Conservation (phyloP, 2,888 invertebrate genomes). For the Pristionchus fissidentatus region DNA sequence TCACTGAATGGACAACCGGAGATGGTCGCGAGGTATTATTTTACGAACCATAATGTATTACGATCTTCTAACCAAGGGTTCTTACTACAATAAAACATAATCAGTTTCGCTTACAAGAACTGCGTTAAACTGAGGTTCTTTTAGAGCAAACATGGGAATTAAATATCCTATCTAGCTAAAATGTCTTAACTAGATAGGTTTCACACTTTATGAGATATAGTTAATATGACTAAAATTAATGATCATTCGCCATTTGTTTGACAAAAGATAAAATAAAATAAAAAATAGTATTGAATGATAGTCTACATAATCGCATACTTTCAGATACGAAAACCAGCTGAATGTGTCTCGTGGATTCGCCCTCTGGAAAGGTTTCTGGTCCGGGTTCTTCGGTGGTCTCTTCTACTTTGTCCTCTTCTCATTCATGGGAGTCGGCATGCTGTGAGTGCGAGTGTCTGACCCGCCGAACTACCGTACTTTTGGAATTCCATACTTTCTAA, state of each 20-base stretch:
- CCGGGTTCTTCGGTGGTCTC: constrained; percentile 66
- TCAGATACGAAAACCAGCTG: constrained; percentile 57
- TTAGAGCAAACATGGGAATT: no score
- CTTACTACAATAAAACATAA: no score
- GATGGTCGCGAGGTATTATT: constrained; percentile 59
- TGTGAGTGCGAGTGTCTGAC: constrained; percentile 52
- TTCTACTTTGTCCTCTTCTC: constrained; percentile 68
- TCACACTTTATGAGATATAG: no score
- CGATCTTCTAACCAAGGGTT: neutral
- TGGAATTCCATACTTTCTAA: neutral
- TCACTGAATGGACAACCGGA: constrained; percentile 68
- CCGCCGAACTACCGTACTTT: neutral
- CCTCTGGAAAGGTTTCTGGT: constrained; percentile 66
- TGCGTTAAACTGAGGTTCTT: no score
- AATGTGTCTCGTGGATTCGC: constrained; percentile 62
- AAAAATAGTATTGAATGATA: neutral
- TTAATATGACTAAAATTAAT: no score
- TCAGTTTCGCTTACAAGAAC: no score
- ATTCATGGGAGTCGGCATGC: constrained; percentile 64
- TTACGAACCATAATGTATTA: neutral
- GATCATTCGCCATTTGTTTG: no score
- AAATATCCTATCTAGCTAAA: no score
- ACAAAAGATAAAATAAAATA: neutral
- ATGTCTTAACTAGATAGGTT: no score
- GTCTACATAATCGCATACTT: neutral